A percentile compares a stretch with the other conserved stretches of the same genome.
Evolutionary conservation across 2,797 vertebrate species (phyloP).

Genomic region (Staurois parvus): DNA sequence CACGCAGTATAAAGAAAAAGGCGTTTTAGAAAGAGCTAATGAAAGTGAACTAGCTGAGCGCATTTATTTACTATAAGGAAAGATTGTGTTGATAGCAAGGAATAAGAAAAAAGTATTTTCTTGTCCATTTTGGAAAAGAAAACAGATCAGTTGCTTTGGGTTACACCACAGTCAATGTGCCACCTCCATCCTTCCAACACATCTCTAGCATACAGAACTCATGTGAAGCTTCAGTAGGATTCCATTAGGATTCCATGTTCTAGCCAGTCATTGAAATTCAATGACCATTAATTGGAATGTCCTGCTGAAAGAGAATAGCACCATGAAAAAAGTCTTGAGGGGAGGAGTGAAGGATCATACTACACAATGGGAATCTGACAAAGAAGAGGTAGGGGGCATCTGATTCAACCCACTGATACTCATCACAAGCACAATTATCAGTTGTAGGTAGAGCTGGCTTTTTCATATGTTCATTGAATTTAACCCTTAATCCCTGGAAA

Average conservation of each 20-base stretch:
- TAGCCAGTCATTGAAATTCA: no score
- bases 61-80: not conserved
- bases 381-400: no score
- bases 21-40: not conserved
- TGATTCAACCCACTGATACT: no score
- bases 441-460: no score
- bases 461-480: no score
- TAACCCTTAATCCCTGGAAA: no score
- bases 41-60: not conserved
- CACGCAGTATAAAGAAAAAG: not conserved
- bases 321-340: no score
- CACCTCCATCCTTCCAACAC: not conserved
- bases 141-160: not conserved
- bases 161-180: not conserved
- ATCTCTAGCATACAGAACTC: not conserved
- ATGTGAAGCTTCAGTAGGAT: not conserved
- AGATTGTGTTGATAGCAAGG: not conserved
- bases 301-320: no score
- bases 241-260: not conserved
- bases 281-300: no score
- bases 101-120: not conserved
- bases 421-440: no score
- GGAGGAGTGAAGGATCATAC: no score
- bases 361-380: no score
- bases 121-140: not conserved